Evolutionary conservation across 2,113 vertebrate species (phyloP).

Genomic region (Pseudopodoces humilis): DNA sequence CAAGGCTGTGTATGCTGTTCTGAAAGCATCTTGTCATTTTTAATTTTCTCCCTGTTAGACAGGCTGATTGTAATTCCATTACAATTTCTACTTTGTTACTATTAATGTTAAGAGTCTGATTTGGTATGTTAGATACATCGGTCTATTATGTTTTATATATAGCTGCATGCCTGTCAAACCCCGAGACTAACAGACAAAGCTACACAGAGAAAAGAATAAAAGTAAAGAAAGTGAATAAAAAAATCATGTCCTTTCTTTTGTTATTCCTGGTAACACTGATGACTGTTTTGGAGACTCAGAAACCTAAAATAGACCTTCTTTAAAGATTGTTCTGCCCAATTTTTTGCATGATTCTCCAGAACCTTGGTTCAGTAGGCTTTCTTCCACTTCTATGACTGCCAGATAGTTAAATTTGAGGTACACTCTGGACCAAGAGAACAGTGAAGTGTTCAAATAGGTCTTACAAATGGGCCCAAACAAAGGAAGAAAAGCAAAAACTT

Average conservation of each 20-base stretch:
- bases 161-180: background rate
- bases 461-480: background rate
- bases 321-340: background rate
- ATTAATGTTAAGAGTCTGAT: background rate
- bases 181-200: background rate
- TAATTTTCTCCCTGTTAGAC: background rate
- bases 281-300: background rate
- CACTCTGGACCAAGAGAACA: background rate
- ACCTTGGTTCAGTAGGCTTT: background rate
- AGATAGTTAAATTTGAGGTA: background rate
- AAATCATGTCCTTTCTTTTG: background rate
- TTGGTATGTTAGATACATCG: background rate
- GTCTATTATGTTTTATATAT: slow-evolving; percentile 19
- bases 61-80: background rate
- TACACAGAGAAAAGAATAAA: background rate
- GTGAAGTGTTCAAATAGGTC: background rate
- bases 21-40: background rate
- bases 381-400: background rate
- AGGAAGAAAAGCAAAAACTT: background rate
- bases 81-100: slow-evolving; percentile 17
- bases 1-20: background rate
- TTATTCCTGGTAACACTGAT: background rate
- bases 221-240: background rate
- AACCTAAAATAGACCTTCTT: slow-evolving; percentile 3
- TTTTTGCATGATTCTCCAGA: background rate